Evolutionary conservation across 2,888 invertebrate genomes (phyloP).

Genomic region (Drosophila mimica): DNA sequence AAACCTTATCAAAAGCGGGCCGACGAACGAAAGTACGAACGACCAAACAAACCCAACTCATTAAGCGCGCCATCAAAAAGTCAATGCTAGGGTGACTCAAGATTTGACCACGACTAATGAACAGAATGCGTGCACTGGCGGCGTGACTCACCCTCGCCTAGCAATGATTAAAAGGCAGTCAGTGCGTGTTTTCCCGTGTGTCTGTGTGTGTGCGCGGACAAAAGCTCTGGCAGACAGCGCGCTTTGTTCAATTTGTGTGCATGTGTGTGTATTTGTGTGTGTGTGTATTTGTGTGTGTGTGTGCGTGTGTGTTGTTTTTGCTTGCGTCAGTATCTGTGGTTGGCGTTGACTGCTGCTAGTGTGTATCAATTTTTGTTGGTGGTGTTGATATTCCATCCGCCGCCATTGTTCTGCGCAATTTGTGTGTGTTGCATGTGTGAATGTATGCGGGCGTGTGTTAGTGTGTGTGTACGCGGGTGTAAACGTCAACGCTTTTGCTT

Average conservation of each 20-base stretch:
- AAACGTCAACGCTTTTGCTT: conserved; percentile 67
- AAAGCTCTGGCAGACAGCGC: conserved; percentile 58
- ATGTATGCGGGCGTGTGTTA: conserved; percentile 33
- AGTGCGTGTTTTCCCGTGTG: conserved; percentile 4
- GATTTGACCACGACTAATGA: conserved; percentile 17
- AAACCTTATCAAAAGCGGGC: conserved; percentile 47
- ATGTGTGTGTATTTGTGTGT: conserved; percentile 4
- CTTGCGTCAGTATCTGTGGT: conserved; percentile 48
- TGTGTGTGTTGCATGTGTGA: conserved; percentile 21
- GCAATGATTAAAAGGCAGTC: conserved; percentile 37
- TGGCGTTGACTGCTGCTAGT: conserved; percentile 27
- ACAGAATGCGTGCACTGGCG: conserved; percentile 10
- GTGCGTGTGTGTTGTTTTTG: conserved; percentile 19
- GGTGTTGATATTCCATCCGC: conserved; percentile 43
- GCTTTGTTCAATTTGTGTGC: conserved; percentile 25
- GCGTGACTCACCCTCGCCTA: conserved; percentile 45
- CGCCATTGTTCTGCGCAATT: conserved; percentile 61
- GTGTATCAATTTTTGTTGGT: conserved; percentile 71
- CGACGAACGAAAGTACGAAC: background rate
- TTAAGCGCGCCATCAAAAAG: conserved; percentile 30
- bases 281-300: conserved; percentile 11
- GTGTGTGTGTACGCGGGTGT: conserved; percentile 25
- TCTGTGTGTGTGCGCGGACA: conserved; percentile 16
- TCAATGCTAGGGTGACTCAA: conserved; percentile 35
- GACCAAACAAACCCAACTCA: conserved; percentile 31